phyloP scores from a whole-genome alignment of 2,888 invertebrate genomes.

The Xiphydria camelus region DNA sequence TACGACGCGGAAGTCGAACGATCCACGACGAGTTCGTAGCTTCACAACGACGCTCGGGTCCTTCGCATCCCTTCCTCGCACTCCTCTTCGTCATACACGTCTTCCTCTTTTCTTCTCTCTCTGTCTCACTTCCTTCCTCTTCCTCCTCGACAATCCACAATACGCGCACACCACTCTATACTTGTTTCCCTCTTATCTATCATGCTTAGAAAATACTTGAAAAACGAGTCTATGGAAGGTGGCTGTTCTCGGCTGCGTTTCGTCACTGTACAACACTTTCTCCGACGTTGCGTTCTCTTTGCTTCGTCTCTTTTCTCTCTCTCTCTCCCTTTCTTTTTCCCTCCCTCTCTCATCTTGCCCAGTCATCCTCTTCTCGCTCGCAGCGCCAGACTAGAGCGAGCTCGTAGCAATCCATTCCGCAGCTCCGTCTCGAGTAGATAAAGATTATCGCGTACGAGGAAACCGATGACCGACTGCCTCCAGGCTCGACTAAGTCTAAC shows the following conservation, averaged over 20 bases:
- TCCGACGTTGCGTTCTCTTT: too few relatives aligned
- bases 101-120: constrained; percentile 3
- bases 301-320: constrained; percentile 16
- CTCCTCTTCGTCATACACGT: constrained; percentile 9
- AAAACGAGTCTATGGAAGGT: constrained; percentile 54
- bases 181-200: constrained; percentile 45
- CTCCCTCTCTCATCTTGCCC: constrained; percentile 10
- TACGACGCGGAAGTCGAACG: too few relatives aligned
- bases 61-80: too few relatives aligned
- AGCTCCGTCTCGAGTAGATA: not conserved
- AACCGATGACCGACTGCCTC: constrained; percentile 31
- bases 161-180: constrained; percentile 41
- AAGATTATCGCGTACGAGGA: constrained; percentile 8
- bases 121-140: constrained; percentile 7
- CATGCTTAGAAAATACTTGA: constrained; percentile 56
- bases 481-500: constrained; percentile 49
- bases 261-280: constrained; percentile 49
- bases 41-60: too few relatives aligned
- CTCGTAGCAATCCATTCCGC: constrained; percentile 13
- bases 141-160: too few relatives aligned
- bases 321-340: constrained; percentile 10
- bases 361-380: constrained; percentile 15
- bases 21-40: too few relatives aligned
- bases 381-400: constrained; percentile 42
- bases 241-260: constrained; percentile 37